Evolutionary conservation across 2,797 vertebrate genomes (phyloP).

Genomic region (Salarias fasciatus): DNA sequence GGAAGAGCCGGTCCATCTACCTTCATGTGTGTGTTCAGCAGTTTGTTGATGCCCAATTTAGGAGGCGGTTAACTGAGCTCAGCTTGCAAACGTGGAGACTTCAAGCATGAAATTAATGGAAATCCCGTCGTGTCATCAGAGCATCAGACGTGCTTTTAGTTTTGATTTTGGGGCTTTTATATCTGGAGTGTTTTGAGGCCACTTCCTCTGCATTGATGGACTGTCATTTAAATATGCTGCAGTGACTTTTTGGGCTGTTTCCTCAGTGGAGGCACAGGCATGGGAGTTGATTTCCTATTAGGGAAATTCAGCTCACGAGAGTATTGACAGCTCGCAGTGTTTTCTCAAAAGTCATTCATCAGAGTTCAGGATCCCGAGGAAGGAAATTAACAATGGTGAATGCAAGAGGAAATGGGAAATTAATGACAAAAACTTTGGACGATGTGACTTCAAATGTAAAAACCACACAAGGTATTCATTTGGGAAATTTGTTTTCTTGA

Average conservation of each 20-base stretch:
- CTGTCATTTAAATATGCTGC: constrained; percentile 2
- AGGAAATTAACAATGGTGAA: constrained; percentile 8
- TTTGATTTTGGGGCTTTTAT: constrained; percentile 9
- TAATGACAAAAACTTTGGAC: constrained; percentile 8
- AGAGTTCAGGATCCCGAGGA: constrained; percentile 8
- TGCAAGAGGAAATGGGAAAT: constrained; percentile 14
- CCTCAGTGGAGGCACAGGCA: neutral
- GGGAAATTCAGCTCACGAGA: too few species aligned
- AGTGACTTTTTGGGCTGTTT: neutral
- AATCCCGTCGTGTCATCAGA: constrained; percentile 25
- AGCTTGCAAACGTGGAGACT: constrained; percentile 12
- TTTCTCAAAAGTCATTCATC: constrained; percentile 22
- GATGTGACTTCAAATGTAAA: constrained; percentile 5
- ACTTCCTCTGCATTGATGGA: neutral
- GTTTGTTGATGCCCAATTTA: constrained; percentile 1
- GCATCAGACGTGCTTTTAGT: constrained; percentile 12
- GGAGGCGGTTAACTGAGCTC: constrained; percentile 5
- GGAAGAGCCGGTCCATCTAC: neutral
- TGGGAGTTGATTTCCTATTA: constrained; percentile 3
- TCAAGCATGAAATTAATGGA: constrained; percentile 39
- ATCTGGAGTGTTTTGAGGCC: constrained; percentile 5
- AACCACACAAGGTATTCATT: constrained; percentile 7
- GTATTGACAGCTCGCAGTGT: constrained; percentile 16
- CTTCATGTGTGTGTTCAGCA: constrained; percentile 4
- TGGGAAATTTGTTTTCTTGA: constrained; percentile 1